phyloP scores from a whole-genome alignment of 2,888 invertebrate genomes.

The Cantharis nigra region DNA sequence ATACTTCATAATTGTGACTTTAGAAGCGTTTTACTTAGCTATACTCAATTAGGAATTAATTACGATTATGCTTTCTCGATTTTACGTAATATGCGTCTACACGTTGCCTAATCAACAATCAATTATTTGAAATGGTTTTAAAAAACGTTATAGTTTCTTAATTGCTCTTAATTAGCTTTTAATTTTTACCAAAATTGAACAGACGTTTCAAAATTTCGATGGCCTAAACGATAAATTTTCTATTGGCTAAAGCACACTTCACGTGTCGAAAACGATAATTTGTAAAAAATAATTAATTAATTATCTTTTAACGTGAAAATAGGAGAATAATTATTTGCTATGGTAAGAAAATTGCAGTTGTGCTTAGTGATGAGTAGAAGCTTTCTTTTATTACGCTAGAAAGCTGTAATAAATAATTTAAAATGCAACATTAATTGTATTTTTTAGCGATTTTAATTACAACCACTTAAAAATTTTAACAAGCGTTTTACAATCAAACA shows the following conservation, averaged over 20 bases:
- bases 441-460: neutral
- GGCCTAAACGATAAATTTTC: neutral
- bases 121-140: neutral
- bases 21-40: neutral
- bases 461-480: neutral
- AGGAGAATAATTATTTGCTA: neutral
- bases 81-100: neutral
- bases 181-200: neutral
- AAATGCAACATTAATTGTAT: neutral
- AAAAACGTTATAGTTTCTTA: neutral
- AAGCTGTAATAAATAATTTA: neutral
- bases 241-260: neutral
- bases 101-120: neutral
- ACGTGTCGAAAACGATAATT: neutral
- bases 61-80: neutral
- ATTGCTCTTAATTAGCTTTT: neutral
- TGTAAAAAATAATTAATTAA: neutral
- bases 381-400: conserved; percentile 1
- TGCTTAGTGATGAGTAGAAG: neutral
- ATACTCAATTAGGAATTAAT: neutral
- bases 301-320: neutral
- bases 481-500: neutral
- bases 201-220: neutral
- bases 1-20: neutral
- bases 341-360: neutral